These are phyloP conservation scores for Lordiphosa mommai DNA, from an alignment of 1,140 invertebrate genomes.

Conservation along the genomic window DNA sequence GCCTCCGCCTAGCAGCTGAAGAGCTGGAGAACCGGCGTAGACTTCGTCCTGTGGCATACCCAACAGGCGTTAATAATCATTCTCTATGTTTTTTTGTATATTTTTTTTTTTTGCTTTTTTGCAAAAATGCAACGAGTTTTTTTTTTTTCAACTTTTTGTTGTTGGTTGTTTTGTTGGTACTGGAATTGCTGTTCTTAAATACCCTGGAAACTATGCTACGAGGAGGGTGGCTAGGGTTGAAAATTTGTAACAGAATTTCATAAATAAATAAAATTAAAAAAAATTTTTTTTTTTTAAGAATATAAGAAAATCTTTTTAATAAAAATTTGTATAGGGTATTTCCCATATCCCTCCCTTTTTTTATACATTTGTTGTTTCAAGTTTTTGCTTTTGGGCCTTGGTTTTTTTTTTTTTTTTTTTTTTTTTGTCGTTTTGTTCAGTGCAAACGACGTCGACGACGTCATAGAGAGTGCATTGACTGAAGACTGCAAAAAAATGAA, in stretches of 20 bases:
- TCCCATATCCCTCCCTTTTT: not conserved
- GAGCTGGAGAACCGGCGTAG: slow-evolving; percentile 27
- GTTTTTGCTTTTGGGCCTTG: slow-evolving; percentile 68
- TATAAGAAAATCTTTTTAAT: too few relatives aligned
- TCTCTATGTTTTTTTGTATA: slow-evolving; percentile 34
- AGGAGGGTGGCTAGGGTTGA: not conserved
- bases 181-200: slow-evolving; percentile 38
- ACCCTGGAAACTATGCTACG: slow-evolving; percentile 30
- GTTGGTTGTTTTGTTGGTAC: slow-evolving; percentile 41
- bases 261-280: too few relatives aligned
- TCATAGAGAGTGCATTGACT: slow-evolving; percentile 77
- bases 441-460: slow-evolving; percentile 58
- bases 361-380: slow-evolving; percentile 42
- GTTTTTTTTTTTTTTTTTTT: slow-evolving; percentile 66
- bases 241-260: too few relatives aligned
- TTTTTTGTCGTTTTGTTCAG: slow-evolving; percentile 77
- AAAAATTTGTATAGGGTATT: slow-evolving; percentile 9
- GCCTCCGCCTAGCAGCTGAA: slow-evolving; percentile 13
- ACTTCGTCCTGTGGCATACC: slow-evolving; percentile 73
- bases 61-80: slow-evolving; percentile 76
- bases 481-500: slow-evolving; percentile 58
- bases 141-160: slow-evolving; percentile 25
- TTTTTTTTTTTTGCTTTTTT: slow-evolving; percentile 4
- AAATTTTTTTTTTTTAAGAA: too few relatives aligned
- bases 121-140: slow-evolving; percentile 39